Evolutionary conservation across 2,797 vertebrate species (phyloP).

Genomic region (Phyllotis vaccarum): DNA sequence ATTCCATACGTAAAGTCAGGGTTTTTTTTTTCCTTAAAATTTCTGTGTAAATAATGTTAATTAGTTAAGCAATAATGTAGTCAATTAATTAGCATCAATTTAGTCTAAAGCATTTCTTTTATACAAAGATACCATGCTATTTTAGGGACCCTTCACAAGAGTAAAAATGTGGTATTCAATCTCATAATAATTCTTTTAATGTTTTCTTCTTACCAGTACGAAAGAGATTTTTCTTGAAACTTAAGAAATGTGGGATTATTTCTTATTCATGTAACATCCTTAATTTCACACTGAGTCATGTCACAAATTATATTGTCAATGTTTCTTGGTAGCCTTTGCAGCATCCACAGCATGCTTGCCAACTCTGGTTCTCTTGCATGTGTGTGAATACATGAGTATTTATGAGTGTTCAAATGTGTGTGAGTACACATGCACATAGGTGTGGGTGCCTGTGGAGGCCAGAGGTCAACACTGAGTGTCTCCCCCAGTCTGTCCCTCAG

Average conservation of each 20-base stretch:
- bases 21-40: neutral
- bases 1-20: neutral
- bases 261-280: neutral
- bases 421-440: too few species aligned
- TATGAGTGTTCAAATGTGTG: neutral
- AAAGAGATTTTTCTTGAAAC: slow-evolving; percentile 19
- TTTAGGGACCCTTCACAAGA: neutral
- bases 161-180: neutral
- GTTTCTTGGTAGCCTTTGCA: neutral
- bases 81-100: neutral
- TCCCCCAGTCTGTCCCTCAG: neutral
- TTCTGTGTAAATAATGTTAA: neutral
- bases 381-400: neutral
- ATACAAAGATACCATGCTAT: neutral
- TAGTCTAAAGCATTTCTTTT: neutral
- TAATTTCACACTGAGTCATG: slow-evolving; percentile 33
- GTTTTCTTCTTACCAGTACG: neutral
- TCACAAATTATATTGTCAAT: neutral
- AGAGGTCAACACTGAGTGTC: neutral
- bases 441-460: neutral
- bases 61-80: neutral
- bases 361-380: neutral
- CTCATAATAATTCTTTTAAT: neutral
- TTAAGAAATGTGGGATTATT: slow-evolving; percentile 24
- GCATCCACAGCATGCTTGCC: neutral